phyloP scores from a whole-genome alignment of 2,113 vertebrate species.

The Theristicus caerulescens region DNA sequence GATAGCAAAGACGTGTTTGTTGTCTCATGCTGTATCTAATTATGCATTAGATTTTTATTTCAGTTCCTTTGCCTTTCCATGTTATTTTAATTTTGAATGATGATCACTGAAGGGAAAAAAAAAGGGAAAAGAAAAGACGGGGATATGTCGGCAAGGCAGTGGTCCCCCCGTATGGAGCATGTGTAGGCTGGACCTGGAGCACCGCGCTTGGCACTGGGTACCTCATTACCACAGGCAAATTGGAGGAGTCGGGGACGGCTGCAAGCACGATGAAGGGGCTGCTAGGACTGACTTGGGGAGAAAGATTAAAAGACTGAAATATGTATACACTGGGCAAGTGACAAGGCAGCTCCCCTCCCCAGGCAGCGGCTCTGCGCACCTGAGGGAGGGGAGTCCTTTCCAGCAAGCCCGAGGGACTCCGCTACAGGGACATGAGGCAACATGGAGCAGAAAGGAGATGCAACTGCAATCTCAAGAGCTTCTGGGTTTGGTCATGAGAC shows the following conservation, averaged over 20 bases:
- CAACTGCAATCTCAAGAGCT: neutral
- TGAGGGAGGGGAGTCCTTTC: neutral
- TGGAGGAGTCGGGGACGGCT: neutral
- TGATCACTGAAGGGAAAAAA: slow-evolving; percentile 11
- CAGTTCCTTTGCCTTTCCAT: slow-evolving; percentile 52
- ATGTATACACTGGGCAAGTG: neutral
- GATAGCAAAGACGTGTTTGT: slow-evolving; percentile 68
- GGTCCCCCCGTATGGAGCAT: rapidly evolving
- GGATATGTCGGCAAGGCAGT: neutral
- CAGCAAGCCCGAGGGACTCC: neutral
- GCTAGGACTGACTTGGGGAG: neutral
- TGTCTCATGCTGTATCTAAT: slow-evolving; percentile 58
- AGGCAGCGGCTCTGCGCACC: rapidly evolving
- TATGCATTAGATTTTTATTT: slow-evolving; percentile 70
- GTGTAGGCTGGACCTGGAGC: neutral
- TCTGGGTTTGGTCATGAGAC: neutral
- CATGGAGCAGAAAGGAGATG: rapidly evolving
- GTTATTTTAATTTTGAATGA: slow-evolving; percentile 70
- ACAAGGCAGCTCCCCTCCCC: neutral
- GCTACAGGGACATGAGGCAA: neutral
- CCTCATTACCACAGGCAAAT: slow-evolving; percentile 45
- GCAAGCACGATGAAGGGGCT: neutral
- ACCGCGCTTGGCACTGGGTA: neutral
- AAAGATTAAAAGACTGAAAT: slow-evolving; percentile 43
- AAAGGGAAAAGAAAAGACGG: neutral